phyloP scores from a whole-genome alignment of 2,113 vertebrate species.

The Macquaria ambigua region DNA sequence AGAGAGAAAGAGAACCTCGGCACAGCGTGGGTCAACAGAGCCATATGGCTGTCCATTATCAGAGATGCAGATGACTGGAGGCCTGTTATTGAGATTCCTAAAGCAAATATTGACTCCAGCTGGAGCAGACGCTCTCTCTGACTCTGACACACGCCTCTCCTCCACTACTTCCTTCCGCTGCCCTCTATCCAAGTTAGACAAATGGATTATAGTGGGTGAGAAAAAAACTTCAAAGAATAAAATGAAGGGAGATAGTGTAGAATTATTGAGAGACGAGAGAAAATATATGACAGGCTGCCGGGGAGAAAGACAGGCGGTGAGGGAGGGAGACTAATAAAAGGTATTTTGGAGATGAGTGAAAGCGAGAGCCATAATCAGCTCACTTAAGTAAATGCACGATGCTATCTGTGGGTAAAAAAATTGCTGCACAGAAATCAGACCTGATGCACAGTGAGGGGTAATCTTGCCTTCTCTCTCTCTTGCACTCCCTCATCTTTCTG shows the following conservation, averaged over 20 bases:
- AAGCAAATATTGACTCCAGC: constrained; percentile 90
- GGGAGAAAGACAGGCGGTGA: constrained; percentile 37
- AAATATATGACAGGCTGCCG: constrained; percentile 31
- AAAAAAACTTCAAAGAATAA: constrained; percentile 58
- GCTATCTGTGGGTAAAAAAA: constrained; percentile 64
- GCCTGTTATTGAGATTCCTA: constrained; percentile 89
- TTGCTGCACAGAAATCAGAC: constrained; percentile 69
- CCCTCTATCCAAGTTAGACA: constrained; percentile 71
- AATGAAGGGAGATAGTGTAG: constrained; percentile 49
- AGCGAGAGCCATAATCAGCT: constrained; percentile 67
- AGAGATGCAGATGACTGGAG: constrained; percentile 88
- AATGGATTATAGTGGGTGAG: constrained; percentile 69
- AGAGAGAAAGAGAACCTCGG: constrained; percentile 67
- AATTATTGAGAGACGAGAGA: constrained; percentile 43
- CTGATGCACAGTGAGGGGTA: constrained; percentile 66
- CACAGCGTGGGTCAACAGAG: constrained; percentile 87
- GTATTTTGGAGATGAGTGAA: constrained; percentile 68
- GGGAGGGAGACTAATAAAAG: constrained; percentile 60
- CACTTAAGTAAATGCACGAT: constrained; percentile 75
- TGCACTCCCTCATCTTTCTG: constrained; percentile 57
- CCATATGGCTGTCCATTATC: constrained; percentile 90
- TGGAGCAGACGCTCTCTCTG: constrained; percentile 78
- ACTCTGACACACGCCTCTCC: constrained; percentile 80
- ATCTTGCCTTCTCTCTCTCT: constrained; percentile 47
- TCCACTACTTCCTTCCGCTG: constrained; percentile 78